phyloP scores from a whole-genome alignment of 2,888 invertebrate genomes.

The Megamerina dolium region DNA sequence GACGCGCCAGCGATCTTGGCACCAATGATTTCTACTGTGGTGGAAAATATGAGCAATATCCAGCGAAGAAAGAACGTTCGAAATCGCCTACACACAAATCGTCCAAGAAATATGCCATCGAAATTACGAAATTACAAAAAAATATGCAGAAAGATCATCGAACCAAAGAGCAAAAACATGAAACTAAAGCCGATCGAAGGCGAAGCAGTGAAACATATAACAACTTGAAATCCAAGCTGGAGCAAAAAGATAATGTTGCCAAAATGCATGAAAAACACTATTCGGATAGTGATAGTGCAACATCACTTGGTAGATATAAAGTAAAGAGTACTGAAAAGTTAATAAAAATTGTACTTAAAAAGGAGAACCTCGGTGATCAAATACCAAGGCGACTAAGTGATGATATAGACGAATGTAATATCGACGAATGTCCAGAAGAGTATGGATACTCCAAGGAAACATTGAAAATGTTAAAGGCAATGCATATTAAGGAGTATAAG shows the following conservation, averaged over 20 bases:
- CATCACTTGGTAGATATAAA: background rate
- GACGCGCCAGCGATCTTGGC: constrained; percentile 17
- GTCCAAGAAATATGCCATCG: too few species aligned
- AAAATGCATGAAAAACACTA: too few species aligned
- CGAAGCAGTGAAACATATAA: too few species aligned
- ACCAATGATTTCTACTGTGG: constrained; percentile 18
- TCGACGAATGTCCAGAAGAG: background rate
- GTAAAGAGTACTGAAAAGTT: constrained; percentile 14
- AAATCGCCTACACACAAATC: too few species aligned
- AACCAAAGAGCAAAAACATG: background rate
- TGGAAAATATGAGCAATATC: too few species aligned
- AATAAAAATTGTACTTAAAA: constrained; percentile 8
- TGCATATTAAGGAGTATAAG: constrained; percentile 19
- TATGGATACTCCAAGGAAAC: constrained; percentile 15
- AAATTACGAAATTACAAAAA: too few species aligned
- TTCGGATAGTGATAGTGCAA: background rate
- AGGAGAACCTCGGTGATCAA: constrained; percentile 4
- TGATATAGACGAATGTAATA: background rate
- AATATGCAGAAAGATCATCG: too few species aligned
- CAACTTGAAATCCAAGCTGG: too few species aligned
- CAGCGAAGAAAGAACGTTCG: too few species aligned
- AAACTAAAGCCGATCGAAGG: too few species aligned
- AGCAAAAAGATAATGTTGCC: too few species aligned
- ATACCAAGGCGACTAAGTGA: background rate
- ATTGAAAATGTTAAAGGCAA: constrained; percentile 20